phyloP scores from a whole-genome alignment of 2,113 vertebrate species.

The Pithys albifrons region DNA sequence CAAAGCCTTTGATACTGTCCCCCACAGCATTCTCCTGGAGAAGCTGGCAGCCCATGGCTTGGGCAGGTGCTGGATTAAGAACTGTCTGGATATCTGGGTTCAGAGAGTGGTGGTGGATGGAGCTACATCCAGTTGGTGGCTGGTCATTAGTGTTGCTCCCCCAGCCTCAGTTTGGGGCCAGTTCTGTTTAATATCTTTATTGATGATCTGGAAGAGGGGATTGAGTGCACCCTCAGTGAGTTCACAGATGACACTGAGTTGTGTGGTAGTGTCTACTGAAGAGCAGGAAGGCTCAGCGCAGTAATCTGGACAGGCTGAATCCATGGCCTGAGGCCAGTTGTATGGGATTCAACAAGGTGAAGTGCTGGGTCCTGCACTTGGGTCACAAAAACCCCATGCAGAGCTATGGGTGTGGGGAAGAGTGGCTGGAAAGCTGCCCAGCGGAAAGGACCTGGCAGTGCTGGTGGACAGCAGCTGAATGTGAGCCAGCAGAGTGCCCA shows the following conservation, averaged over 20 bases:
- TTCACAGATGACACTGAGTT: background rate
- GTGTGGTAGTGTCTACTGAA: background rate
- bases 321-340: accelerated
- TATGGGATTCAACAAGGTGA: background rate
- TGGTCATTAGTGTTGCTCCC: background rate
- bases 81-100: too few species aligned
- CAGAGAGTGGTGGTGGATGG: background rate
- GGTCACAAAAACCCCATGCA: background rate
- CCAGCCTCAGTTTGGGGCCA: background rate
- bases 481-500: background rate
- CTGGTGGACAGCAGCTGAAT: accelerated
- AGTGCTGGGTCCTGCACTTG: background rate
- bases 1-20: too few species aligned
- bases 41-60: too few species aligned
- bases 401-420: background rate
- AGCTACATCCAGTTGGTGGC: background rate
- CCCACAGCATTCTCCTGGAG: too few species aligned
- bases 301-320: background rate
- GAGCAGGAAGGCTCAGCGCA: background rate
- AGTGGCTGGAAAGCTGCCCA: background rate
- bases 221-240: background rate
- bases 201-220: background rate
- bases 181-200: background rate
- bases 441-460: background rate
- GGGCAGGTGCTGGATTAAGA: too few species aligned